Conservation (phyloP, 2,888 invertebrate genomes). For the Dasysyrphus tricinctus region DNA sequence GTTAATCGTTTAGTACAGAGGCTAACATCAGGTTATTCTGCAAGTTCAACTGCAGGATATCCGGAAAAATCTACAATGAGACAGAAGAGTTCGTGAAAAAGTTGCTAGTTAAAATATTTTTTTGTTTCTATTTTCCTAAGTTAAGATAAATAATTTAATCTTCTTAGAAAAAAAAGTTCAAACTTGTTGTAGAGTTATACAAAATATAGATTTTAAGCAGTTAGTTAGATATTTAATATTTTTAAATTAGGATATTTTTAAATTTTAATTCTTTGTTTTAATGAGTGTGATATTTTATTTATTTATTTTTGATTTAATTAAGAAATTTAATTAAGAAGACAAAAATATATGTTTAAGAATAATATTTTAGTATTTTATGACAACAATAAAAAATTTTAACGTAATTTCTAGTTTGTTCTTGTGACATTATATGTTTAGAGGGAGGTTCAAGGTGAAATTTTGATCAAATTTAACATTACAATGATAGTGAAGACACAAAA, state of each 20-base stretch:
- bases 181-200: constrained; percentile 15
- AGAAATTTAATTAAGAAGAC: background rate
- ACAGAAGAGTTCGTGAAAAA: constrained; percentile 37
- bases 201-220: background rate
- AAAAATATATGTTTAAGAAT: background rate
- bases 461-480: too few species aligned
- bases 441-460: too few species aligned
- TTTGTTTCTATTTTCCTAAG: background rate
- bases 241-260: background rate
- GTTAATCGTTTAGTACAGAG: constrained; percentile 60
- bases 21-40: constrained; percentile 41
- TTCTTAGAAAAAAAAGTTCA: background rate
- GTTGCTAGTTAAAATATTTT: background rate
- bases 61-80: constrained; percentile 49
- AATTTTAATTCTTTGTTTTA: background rate
- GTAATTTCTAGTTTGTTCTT: too few species aligned
- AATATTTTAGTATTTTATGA: background rate
- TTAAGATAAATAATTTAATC: background rate
- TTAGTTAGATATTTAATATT: background rate
- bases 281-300: constrained; percentile 42
- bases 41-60: constrained; percentile 23
- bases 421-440: too few species aligned
- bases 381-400: background rate
- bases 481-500: too few species aligned
- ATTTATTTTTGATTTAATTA: constrained; percentile 12